Base-by-base conservation (phyloP, 1,140 invertebrate species). In the Ctenoplectra terminalis region DNA sequence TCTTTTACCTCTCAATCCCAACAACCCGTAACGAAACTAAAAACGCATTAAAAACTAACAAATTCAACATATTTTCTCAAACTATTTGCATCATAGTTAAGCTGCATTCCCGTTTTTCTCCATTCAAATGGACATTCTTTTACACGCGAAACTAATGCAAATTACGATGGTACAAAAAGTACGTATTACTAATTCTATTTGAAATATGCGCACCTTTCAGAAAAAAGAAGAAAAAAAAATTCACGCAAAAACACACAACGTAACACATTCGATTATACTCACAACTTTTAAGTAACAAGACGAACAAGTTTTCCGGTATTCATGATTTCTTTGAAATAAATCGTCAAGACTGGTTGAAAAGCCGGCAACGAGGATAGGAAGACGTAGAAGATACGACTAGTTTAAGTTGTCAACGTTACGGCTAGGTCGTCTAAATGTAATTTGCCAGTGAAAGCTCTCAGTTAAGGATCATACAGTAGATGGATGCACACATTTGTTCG, bases 361-460 rank as follows among this genome's bases (percentile, higher is more conserved):
- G n/a, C 17, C 40, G 64, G 26, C 20, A 60, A 34, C 4, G 29
- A 37, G n/a, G n/a, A 37, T 4, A 48, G 20, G 37, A 48, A 8
- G 2, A 5, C 17, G 29, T 26, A 56, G 15, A 60, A 58, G 20
- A 52, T 77, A 69, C 23, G 43, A n/a, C 13, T 23, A 20, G 26
- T 52, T 40, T 29, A 66, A 37, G 46, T 43, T 43, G 61, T 56
- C 50, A 43, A n/a, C n/a, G n/a, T 37, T 17, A 67, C 64, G 31
- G 34, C 11, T 26, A 13, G 20, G 34, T 43, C 17, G 11, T 58
- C 26, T 46, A 43, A 34, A 40, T 60, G 64, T 17, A 58, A 78
- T 58, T 48, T 26, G 54, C 23, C 37, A 54, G 64, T 78, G 52
- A 29, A 46, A 60, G 70, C 54, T 78, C 23, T 70, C 40, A 15